Evolutionary conservation across 2,888 invertebrate species (phyloP).

Genomic region (Scaptomyza parva): DNA sequence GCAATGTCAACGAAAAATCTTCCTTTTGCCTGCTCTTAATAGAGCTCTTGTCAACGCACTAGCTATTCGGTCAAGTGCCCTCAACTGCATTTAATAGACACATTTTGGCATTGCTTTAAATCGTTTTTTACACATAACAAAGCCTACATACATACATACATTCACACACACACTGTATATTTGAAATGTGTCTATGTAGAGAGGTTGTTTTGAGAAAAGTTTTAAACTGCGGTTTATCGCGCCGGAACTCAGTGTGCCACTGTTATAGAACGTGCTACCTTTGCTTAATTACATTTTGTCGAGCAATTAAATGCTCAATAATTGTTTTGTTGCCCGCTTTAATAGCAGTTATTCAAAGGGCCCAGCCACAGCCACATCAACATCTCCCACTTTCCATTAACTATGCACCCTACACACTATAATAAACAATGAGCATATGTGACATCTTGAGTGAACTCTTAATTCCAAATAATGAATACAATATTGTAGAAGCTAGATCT

Average conservation of each 20-base stretch:
- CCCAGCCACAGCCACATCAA: conserved; percentile 34
- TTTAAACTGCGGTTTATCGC: conserved; percentile 62
- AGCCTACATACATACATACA: conserved; percentile 12
- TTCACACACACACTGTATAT: background rate
- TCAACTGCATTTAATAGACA: conserved; percentile 69
- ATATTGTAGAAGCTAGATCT: background rate
- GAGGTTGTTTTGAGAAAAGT: conserved; percentile 40
- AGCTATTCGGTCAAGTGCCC: conserved; percentile 39
- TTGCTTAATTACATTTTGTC: conserved; percentile 77
- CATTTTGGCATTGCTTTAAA: conserved; percentile 49
- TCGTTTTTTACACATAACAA: no score
- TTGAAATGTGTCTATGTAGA: conserved; percentile 6
- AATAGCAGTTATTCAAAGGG: conserved; percentile 76
- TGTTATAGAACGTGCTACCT: conserved; percentile 60
- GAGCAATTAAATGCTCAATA: conserved; percentile 79
- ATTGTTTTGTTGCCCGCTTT: conserved; percentile 77
- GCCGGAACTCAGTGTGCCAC: conserved; percentile 23
- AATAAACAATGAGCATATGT: background rate
- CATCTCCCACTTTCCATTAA: conserved; percentile 3
- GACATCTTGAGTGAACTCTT: background rate
- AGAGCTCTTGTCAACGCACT: conserved; percentile 57
- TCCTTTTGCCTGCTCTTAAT: conserved; percentile 61
- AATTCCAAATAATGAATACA: background rate
- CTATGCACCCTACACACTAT: background rate
- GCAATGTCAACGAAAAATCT: conserved; percentile 51